These are phyloP conservation scores for Peromyscus maniculatus DNA, from an alignment of 2,113 vertebrate species.

Conservation along the genomic window DNA sequence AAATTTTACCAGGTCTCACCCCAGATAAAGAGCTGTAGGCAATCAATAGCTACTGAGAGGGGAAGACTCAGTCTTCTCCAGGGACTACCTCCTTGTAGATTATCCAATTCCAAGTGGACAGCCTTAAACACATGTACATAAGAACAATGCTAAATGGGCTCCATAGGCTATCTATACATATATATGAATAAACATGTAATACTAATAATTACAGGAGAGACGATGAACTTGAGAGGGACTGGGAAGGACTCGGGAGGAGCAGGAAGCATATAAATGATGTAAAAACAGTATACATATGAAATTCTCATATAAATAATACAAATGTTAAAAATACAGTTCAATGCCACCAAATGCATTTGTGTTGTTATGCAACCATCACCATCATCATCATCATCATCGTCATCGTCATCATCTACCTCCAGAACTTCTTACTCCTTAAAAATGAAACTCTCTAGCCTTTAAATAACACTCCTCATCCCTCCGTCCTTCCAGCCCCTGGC, in stretches of 20 bases:
- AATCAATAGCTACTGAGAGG: background rate
- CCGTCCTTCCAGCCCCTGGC: background rate
- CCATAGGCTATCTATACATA: background rate
- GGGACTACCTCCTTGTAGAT: background rate
- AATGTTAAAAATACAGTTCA: background rate
- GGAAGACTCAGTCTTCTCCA: background rate
- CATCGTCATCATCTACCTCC: background rate
- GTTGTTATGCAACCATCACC: background rate
- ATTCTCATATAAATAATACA: background rate
- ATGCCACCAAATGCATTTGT: background rate
- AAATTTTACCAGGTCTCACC: background rate
- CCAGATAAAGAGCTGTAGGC: background rate
- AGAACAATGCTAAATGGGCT: background rate
- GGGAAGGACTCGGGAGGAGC: background rate
- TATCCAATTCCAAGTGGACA: background rate
- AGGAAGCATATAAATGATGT: background rate
- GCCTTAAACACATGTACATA: background rate
- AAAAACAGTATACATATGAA: background rate
- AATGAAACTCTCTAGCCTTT: background rate
- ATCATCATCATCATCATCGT: background rate
- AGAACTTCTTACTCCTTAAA: background rate
- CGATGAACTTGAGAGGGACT: background rate
- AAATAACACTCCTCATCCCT: background rate
- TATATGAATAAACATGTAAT: background rate
- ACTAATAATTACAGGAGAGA: background rate